Evolutionary conservation across 1,140 invertebrate genomes (phyloP).

Genomic region (Diachasma alloeum): DNA sequence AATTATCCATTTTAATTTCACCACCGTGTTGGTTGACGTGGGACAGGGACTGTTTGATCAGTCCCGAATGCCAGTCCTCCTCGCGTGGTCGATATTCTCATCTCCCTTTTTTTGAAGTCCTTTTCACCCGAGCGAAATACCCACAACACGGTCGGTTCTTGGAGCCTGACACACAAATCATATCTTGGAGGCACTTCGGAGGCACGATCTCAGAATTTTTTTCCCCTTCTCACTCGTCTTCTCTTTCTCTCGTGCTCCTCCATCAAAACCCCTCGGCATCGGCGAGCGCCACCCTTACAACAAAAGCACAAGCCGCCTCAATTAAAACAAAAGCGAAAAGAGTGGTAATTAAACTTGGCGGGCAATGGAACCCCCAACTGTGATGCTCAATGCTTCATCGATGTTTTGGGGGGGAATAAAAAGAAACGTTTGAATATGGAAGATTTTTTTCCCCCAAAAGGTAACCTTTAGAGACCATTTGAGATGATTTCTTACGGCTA

Average conservation of each 20-base stretch:
- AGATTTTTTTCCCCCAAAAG: not conserved
- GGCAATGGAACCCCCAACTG: not conserved
- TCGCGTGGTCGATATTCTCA: not conserved
- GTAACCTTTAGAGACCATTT: not conserved
- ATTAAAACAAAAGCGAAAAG: constrained; percentile 30
- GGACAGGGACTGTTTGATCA: constrained; percentile 46
- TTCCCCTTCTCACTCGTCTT: not conserved
- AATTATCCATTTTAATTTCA: constrained; percentile 53
- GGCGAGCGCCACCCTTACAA: constrained; percentile 20
- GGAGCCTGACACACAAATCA: constrained; percentile 45
- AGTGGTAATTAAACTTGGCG: constrained; percentile 22
- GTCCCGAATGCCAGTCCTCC: constrained; percentile 25
- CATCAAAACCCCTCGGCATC: constrained; percentile 1
- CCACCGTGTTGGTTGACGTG: constrained; percentile 38
- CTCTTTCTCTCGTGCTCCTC: not conserved
- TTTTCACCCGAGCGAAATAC: constrained; percentile 4
- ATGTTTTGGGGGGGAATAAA: not conserved
- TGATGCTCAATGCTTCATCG: constrained; percentile 6
- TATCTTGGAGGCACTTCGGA: constrained; percentile 24
- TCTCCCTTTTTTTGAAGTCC: not conserved
- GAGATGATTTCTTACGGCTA: no score
- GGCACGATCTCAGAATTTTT: constrained; percentile 8
- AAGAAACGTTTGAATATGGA: not conserved
- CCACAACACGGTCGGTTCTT: constrained; percentile 29
- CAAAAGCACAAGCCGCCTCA: constrained; percentile 23